Base-by-base conservation (phyloP, 2,797 vertebrate genomes). In the Ibycter americanus region DNA sequence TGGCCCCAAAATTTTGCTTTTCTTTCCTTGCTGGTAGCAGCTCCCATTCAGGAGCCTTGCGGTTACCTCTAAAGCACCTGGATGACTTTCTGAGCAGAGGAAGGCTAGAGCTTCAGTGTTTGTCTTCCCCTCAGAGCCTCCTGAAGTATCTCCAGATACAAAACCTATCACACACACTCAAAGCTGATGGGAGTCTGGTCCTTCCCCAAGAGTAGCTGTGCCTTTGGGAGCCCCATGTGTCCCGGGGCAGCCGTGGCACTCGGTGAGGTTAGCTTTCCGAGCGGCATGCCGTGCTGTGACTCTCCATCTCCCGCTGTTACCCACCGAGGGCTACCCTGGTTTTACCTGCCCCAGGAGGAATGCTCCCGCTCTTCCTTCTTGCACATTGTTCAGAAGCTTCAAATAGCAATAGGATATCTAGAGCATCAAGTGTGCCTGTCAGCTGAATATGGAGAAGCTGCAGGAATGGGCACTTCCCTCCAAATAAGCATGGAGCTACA, bases 271-370 rank as follows among this genome's bases (percentile, higher is more conserved):
- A 3, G 5, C 61, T 42, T 42, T n/a, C 20, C 1, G 2, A 47
- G 61, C 40, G 40, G 14, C 40, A 42, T 42, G 40, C 40, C 42
- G 17, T n/a, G 34, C 66, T 82, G 34, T n/a, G 32, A 32, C 34
- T 86, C 56, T 47, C 1, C 0, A 0, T 31, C 49, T 51, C 47
- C 21, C 1, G 1, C 51, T 10, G 20, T 8, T 21, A 29, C 20
- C 36, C 44, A 19, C 8, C n/a, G 31, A 11, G 9, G 11, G 9
- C 55, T 21, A 18, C 34, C 1, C 4, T 51, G 23, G 0, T 51
- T 70, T 71, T 29, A n/a, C 42, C 59, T 82, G 55, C 13, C 23
- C 36, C 21, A 22, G 70, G 44, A 88, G 32, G 49, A 83, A 27
- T 3, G 9, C 26, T 65, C 21, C n/a, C 44, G 14, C 44, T 73